Percentiles rank a stretch among this genome's conserved stretches.
Conservation (phyloP, 1,140 invertebrate species). For the Drosophila orosa region DNA sequence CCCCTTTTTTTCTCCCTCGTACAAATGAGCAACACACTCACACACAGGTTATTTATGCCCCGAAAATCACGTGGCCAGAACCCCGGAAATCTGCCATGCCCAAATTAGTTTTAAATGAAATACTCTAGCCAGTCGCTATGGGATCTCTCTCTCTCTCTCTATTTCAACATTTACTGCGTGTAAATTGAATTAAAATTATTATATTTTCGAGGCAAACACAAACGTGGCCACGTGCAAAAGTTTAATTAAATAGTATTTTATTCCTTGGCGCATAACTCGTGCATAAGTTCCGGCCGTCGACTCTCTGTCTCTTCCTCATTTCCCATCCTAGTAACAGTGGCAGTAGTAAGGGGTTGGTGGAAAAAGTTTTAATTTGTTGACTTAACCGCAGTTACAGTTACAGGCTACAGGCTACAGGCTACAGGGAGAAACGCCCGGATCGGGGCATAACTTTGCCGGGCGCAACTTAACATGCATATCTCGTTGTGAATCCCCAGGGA, state of each 20-base stretch:
- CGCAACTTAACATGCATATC: constrained; percentile 81
- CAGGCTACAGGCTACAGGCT: constrained; percentile 10
- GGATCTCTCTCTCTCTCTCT: neutral
- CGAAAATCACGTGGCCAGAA: constrained; percentile 52
- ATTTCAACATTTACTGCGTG: constrained; percentile 13
- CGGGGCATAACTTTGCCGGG: constrained; percentile 72
- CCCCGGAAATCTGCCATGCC: constrained; percentile 37
- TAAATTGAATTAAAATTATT: constrained; percentile 80
- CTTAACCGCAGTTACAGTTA: constrained; percentile 82
- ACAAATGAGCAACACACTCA: constrained; percentile 74
- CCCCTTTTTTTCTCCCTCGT: neutral
- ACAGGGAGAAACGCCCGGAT: constrained; percentile 23
- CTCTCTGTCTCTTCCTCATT: constrained; percentile 50
- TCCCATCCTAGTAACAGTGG: constrained; percentile 16
- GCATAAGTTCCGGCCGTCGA: constrained; percentile 63
- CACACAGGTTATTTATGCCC: constrained; percentile 63
- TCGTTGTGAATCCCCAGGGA: constrained; percentile 65
- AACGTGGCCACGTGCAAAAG: constrained; percentile 65
- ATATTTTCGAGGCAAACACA: constrained; percentile 54
- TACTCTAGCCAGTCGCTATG: neutral
- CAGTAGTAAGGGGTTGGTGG: constrained; percentile 7
- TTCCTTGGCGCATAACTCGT: constrained; percentile 68
- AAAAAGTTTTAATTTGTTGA: constrained; percentile 83
- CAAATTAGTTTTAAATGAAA: constrained; percentile 52
- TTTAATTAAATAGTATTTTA: constrained; percentile 81